A percentile compares a stretch with the other conserved stretches of the same genome.
These are phyloP conservation scores for Lycia hirtaria DNA, from an alignment of 2,888 invertebrate species.

Conservation along the genomic window DNA sequence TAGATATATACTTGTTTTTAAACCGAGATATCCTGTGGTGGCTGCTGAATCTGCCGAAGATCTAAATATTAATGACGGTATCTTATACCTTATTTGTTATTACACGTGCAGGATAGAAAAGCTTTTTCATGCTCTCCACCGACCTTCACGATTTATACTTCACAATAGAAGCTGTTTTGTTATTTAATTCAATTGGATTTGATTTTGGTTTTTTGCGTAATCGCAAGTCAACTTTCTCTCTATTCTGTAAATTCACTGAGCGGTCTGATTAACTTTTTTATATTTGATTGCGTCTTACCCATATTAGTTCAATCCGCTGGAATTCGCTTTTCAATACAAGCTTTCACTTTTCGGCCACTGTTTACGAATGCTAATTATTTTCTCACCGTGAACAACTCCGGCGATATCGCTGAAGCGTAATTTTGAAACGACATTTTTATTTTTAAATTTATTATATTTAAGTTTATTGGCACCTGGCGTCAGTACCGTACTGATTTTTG, in stretches of 20 bases:
- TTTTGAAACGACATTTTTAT: constrained; percentile 35
- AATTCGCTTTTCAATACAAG: constrained; percentile 50
- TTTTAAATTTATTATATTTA: constrained; percentile 33
- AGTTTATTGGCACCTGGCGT: constrained; percentile 57
- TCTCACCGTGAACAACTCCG: constrained; percentile 14
- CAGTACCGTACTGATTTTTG: constrained; percentile 64
- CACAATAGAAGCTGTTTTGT: constrained; percentile 50
- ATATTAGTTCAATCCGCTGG: constrained; percentile 40
- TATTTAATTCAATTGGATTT: constrained; percentile 44
- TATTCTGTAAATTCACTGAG: constrained; percentile 63
- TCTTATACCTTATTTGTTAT: constrained; percentile 26
- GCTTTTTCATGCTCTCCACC: constrained; percentile 46
- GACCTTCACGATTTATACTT: constrained; percentile 58
- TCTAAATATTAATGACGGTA: constrained; percentile 19
- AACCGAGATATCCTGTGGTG: constrained; percentile 15
- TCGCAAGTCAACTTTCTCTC: constrained; percentile 66
- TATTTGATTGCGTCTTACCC: constrained; percentile 38
- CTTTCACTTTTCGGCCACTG: constrained; percentile 54
- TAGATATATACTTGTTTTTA: too few species aligned
- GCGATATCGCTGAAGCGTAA: constrained; percentile 4
- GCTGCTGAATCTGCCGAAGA: constrained; percentile 7
- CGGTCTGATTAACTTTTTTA: constrained; percentile 63
- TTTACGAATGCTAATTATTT: constrained; percentile 38
- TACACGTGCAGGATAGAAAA: constrained; percentile 37
- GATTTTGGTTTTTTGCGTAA: constrained; percentile 57